Evolutionary conservation across 2,113 vertebrate species (phyloP), one percentile per base, ranked within the genome.

Genomic region (Catagonus wagneri): DNA sequence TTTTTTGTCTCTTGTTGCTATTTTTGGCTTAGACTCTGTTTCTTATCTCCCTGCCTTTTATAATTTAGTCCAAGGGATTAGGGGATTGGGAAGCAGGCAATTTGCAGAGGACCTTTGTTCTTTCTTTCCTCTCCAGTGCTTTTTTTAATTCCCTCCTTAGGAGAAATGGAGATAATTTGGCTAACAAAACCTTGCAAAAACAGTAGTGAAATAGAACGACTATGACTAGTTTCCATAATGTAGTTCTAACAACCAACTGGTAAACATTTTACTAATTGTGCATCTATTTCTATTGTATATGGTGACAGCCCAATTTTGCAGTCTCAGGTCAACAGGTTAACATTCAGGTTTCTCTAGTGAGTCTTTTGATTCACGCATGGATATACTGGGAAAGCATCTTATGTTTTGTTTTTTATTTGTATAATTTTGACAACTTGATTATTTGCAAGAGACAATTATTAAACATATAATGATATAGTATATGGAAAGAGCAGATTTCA

Each of bases 391-490:
- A 76, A 81, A 74, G 32, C 27, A 2, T 25, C 79, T n/a, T 60
- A 25, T 54, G 29, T 65, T 61, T 66, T 36, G 19, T 25, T 60
- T 84, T 93, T 68, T 19, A 65, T 56, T 76, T 84, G 0, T 22
- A 7, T 83, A 72, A 72, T 87, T 81, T 87, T 93, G 23, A 89
- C 29, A 86, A 25, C 86, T 84, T 44, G 44, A 44, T 44, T 78
- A 89, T 86, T 91, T 92, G 29, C 7, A 90, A 69, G 9, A 68
- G 14, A 74, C 32, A 74, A 52, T 84, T 86, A 39, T 58, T 89
- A 92, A 81, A 60, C 6, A 87, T 76, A 17, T 0, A 50, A 56
- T 1, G 14, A 54, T 83, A 34, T 0, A 19, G 19, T 44, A n/a
- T 68, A 83, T 54, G 14, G 54, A 56, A 90, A 3, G 4, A 79